Conservation (phyloP, 2,888 invertebrate genomes). For the Crossocerus cetratus region DNA sequence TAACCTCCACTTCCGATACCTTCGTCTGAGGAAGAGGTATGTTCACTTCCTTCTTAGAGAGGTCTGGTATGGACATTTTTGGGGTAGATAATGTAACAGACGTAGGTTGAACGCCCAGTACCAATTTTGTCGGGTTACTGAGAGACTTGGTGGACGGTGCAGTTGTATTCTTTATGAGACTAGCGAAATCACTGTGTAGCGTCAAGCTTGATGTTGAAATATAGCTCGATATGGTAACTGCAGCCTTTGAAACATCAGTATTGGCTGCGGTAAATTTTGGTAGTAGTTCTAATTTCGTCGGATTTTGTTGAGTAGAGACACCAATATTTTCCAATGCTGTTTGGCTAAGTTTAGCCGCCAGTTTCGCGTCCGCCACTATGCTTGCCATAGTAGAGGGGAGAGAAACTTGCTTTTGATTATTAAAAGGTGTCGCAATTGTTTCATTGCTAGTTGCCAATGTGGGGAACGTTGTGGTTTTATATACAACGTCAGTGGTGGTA, state of each 20-base stretch:
- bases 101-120: constrained; percentile 63
- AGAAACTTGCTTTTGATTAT: constrained; percentile 54
- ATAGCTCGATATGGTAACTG: constrained; percentile 15
- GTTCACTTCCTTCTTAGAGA: constrained; percentile 53
- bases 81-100: constrained; percentile 65
- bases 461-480: constrained; percentile 36
- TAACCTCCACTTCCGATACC: constrained; percentile 77
- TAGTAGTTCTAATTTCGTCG: constrained; percentile 26
- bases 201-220: constrained; percentile 13
- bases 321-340: constrained; percentile 55
- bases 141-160: constrained; percentile 19
- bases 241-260: constrained; percentile 32
- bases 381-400: constrained; percentile 61
- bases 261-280: constrained; percentile 21
- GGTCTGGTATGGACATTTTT: constrained; percentile 67
- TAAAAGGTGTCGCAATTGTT: constrained; percentile 40
- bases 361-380: constrained; percentile 70
- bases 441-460: constrained; percentile 38
- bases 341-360: constrained; percentile 67
- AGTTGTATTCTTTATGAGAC: constrained; percentile 29
- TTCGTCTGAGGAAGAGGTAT: constrained; percentile 16
- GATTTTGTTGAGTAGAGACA: constrained; percentile 23
- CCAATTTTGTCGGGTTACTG: constrained; percentile 56
- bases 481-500: constrained; percentile 16
- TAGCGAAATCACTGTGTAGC: constrained; percentile 28